Conservation (phyloP, 2,888 invertebrate genomes). For the Lissocephala sabroskyi region DNA sequence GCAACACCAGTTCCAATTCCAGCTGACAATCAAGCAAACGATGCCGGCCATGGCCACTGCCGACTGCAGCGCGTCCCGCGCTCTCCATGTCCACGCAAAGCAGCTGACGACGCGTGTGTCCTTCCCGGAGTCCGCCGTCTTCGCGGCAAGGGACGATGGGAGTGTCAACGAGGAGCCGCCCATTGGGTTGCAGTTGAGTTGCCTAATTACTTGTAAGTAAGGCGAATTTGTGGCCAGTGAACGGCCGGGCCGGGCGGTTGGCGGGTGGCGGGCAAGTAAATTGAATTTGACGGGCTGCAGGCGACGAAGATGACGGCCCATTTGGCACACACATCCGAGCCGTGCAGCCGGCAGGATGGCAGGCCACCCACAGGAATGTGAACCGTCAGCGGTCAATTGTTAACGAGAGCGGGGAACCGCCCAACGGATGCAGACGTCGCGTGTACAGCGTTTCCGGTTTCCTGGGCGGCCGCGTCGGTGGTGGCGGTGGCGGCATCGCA, state of each 20-base stretch:
- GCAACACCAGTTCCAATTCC: conserved; percentile 18
- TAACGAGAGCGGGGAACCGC: conserved; percentile 16
- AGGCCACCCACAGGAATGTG: background rate
- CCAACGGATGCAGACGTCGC: conserved; percentile 53
- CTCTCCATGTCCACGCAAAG: conserved; percentile 25
- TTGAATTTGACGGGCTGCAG: conserved; percentile 55
- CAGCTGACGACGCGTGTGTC: conserved; percentile 49
- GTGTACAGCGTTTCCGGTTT: conserved; percentile 55
- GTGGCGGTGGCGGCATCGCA: background rate
- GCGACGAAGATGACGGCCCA: background rate
- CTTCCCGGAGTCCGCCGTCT: conserved; percentile 15
- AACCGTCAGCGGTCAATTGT: conserved; percentile 26
- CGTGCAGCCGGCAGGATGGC: background rate
- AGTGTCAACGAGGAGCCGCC: no score
- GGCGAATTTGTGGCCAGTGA: conserved; percentile 59
- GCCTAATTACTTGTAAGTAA: conserved; percentile 70
- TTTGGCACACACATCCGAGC: background rate
- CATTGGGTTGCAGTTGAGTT: conserved; percentile 33
- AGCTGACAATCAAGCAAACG: conserved; percentile 45
- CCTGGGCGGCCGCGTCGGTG: conserved; percentile 17
- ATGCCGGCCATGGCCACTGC: background rate
- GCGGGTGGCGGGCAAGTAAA: conserved; percentile 39
- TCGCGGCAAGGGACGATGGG: no score
- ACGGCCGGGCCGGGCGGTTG: background rate
- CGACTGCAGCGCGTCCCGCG: background rate